Conservation (phyloP, 2,113 vertebrate species). For the Todiramphus saurophagus region DNA sequence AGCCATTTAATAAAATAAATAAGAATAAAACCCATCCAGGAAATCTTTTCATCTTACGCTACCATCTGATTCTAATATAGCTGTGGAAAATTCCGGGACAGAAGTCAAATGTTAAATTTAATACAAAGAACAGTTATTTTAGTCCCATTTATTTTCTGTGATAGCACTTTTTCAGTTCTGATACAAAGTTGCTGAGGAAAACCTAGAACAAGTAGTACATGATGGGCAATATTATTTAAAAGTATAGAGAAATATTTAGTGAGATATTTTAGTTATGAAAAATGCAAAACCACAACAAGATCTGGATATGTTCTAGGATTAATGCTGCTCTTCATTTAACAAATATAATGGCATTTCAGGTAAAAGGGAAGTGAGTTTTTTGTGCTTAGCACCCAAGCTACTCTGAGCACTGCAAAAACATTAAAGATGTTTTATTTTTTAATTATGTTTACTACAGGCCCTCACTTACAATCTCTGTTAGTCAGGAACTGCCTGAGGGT, state of each 20-base stretch:
- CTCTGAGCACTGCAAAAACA: neutral
- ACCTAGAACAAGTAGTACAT: neutral
- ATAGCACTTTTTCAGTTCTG: constrained; percentile 30
- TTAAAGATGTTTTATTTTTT: neutral
- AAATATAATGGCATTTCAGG: constrained; percentile 4
- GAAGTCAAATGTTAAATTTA: constrained; percentile 50
- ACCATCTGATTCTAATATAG: constrained; percentile 57
- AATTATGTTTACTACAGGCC: neutral
- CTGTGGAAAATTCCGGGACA: constrained; percentile 36
- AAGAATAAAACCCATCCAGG: constrained; percentile 55
- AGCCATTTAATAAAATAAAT: constrained; percentile 25
- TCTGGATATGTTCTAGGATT: neutral
- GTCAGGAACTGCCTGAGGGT: constrained; percentile 8
- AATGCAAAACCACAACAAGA: neutral
- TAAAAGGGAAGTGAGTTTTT: constrained; percentile 8
- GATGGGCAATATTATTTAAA: neutral
- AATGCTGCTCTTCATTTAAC: neutral
- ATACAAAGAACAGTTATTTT: constrained; percentile 53
- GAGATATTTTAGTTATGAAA: neutral
- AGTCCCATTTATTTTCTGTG: constrained; percentile 22
- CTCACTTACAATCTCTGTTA: neutral
- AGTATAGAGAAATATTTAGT: neutral
- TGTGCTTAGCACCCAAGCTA: neutral
- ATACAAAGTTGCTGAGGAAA: neutral
- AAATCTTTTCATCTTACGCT: constrained; percentile 41